Evolutionary conservation across 2,888 invertebrate genomes (phyloP).

Genomic region (Phytoseiulus persimilis): DNA sequence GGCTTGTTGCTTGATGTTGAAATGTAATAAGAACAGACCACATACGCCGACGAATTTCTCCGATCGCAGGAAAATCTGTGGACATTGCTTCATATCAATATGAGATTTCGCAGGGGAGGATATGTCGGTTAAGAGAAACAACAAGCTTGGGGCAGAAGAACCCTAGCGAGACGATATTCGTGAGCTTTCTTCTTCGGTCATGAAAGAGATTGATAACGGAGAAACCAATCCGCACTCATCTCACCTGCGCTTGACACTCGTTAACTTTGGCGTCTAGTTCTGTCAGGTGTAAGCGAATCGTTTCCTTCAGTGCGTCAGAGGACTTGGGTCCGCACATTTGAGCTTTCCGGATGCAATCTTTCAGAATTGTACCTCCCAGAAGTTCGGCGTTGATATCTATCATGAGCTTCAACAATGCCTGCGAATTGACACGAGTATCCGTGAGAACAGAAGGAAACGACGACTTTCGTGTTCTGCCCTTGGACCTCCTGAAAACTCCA

Average conservation of each 20-base stretch:
- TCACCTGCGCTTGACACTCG: constrained; percentile 7
- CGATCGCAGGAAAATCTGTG: background rate
- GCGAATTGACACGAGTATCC: too few species aligned
- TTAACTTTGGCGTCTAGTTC: constrained; percentile 14
- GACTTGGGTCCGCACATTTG: background rate
- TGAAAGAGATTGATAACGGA: too few species aligned
- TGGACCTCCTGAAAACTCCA: too few species aligned
- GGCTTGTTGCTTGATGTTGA: constrained; percentile 60
- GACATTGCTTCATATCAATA: background rate
- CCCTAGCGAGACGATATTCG: too few species aligned
- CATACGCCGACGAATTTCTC: constrained; percentile 50
- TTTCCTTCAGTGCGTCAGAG: background rate
- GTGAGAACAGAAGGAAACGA: too few species aligned
- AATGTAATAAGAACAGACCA: constrained; percentile 51
- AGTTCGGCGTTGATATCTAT: constrained; percentile 62
- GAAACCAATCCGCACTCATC: too few species aligned
- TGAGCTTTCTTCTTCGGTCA: too few species aligned
- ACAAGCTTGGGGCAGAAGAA: too few species aligned
- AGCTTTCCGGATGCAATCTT: constrained; percentile 51
- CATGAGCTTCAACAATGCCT: constrained; percentile 63
- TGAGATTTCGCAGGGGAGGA: too few species aligned
- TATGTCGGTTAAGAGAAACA: too few species aligned
- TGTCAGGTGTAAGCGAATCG: background rate
- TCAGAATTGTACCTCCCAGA: constrained; percentile 63
- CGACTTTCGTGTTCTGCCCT: too few species aligned